Base-by-base conservation (phyloP, 2,797 vertebrate genomes). In the Anas capensis region DNA sequence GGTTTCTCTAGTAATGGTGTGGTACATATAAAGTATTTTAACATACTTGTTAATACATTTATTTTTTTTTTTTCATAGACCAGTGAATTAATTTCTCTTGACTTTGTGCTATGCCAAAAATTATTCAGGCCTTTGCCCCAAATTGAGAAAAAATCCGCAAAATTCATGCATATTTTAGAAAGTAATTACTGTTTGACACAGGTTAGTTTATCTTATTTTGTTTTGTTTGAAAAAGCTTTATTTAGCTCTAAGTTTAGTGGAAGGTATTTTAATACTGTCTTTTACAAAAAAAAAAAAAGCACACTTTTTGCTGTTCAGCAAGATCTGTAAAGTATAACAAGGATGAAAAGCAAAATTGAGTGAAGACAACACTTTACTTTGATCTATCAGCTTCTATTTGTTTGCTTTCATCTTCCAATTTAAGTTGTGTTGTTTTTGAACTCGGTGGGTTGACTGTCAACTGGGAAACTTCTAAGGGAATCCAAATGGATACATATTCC, bases 371-470 rank as follows among this genome's bases (percentile, higher is more conserved):
- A 42, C 4, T 92, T 49, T n/a, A 24, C 40, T 91, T 95, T 92
- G 48, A 82, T 85, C 48, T 44, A 58, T 78, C 42, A 89, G 34
- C 16, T 85, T 87, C 14, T 71, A 40, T 71, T 81, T 95, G 14
- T 53, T 90, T 93, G 70, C 46, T 88, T 91, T 91, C 53, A 86
- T 83, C 69, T 88, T 90, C 34, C 14, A 29, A 20, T 90, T 88
- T 86, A 90, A 69, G 64, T 26, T 40, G 40, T 42, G 8, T 0
- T 88, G 69, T 0, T 88, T 93, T 38, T 78, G 46, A 82, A 65
- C 62, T 86, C 7, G 4, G 33, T 53, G 27, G 31, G 65, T 86
- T 76, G 42, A 73, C 80, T 2, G 2, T 33, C 54, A 66, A 5
- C 38, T 58, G 34, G 21, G 42, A 64, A 83, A 62, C 23, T 92